phyloP scores from a whole-genome alignment of 2,888 invertebrate species.

The Folsomia candida region DNA sequence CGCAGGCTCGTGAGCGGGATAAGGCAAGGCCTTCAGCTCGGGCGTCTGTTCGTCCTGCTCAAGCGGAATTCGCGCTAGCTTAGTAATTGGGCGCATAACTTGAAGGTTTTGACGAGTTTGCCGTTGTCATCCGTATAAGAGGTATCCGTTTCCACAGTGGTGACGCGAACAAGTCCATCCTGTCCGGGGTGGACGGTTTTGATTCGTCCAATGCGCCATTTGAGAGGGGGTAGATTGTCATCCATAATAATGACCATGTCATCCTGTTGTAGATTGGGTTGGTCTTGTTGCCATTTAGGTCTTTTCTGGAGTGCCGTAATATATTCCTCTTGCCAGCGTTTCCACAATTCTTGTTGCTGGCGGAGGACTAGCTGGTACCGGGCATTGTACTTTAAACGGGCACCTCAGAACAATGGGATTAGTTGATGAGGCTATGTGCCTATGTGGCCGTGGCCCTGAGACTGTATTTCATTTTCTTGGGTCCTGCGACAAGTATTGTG shows the following conservation, averaged over 20 bases:
- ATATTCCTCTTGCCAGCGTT: conserved; percentile 27
- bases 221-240: conserved; percentile 14
- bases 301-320: conserved; percentile 15
- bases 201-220: conserved; percentile 30
- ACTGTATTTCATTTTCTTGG: too few species aligned
- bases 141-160: conserved; percentile 18
- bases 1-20: background rate
- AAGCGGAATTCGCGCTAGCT: conserved; percentile 12
- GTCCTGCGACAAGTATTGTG: too few species aligned
- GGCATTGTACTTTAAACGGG: too few species aligned
- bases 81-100: conserved; percentile 22
- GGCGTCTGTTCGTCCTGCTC: conserved; percentile 2
- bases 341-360: conserved; percentile 23
- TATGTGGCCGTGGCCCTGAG: too few species aligned
- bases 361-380: too few species aligned
- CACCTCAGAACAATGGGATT: too few species aligned
- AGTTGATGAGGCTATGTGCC: too few species aligned
- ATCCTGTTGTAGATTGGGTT: conserved; percentile 19
- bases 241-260: conserved; percentile 31
- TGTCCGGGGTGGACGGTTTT: conserved; percentile 19
- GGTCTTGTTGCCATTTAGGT: conserved; percentile 8
- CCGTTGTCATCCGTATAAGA: background rate
- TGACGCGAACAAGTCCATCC: conserved; percentile 27
- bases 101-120: background rate
- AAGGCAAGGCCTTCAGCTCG: background rate